These are phyloP conservation scores for Amiota communis DNA, from an alignment of 2,888 invertebrate genomes.

Conservation along the genomic window DNA sequence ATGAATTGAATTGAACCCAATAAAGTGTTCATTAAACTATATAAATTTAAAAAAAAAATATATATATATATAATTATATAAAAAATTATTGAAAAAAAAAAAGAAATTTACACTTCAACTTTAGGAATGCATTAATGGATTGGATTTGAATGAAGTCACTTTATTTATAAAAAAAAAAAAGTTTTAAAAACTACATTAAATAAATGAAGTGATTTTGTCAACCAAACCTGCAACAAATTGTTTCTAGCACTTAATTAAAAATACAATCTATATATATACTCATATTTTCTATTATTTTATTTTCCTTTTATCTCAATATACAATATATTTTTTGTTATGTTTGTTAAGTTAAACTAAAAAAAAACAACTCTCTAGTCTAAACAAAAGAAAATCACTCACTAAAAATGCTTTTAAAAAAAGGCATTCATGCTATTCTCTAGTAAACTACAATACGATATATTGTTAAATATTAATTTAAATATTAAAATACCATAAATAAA, in stretches of 20 bases:
- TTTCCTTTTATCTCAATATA: background rate
- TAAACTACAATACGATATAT: slow-evolving; percentile 40
- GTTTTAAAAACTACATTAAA: background rate
- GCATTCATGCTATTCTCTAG: slow-evolving; percentile 44
- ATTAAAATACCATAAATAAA: slow-evolving; percentile 25
- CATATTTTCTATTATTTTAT: slow-evolving; percentile 45
- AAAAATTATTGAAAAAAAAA: slow-evolving; percentile 11
- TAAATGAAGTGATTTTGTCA: background rate
- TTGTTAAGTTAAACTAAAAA: background rate
- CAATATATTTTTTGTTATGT: background rate
- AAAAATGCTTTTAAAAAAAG: slow-evolving; percentile 21
- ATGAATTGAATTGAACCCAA: slow-evolving; percentile 69
- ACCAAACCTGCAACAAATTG: slow-evolving; percentile 33
- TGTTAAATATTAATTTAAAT: slow-evolving; percentile 45
- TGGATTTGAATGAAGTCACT: too few relatives aligned
- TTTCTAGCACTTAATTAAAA: slow-evolving; percentile 54
- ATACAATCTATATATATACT: background rate
- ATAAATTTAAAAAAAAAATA: slow-evolving; percentile 32
- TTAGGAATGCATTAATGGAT: too few relatives aligned
- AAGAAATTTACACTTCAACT: background rate
- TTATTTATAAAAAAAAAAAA: too few relatives aligned
- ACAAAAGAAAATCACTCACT: slow-evolving; percentile 35
- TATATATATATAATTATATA: slow-evolving; percentile 20
- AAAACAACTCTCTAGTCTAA: slow-evolving; percentile 18
- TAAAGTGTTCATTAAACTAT: slow-evolving; percentile 70